Percentiles rank a stretch among this genome's conserved stretches.
Conservation (phyloP, 2,888 invertebrate genomes). For the Gari tellinella region DNA sequence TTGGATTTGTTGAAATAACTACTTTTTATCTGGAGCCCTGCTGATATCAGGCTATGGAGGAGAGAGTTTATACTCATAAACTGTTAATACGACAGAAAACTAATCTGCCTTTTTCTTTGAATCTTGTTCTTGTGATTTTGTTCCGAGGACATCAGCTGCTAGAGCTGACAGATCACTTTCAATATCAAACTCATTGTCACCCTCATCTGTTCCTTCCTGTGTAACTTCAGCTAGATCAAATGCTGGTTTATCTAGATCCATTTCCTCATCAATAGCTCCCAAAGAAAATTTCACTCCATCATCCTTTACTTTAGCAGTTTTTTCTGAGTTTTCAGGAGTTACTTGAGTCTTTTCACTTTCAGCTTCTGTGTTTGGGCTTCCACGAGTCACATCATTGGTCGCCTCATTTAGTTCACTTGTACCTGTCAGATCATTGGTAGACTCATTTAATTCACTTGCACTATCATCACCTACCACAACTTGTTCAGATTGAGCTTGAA, state of each 20-base stretch:
- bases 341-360: background rate
- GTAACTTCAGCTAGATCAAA: constrained; percentile 15
- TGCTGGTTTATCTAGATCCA: constrained; percentile 28
- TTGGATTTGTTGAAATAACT: no score
- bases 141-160: constrained; percentile 52
- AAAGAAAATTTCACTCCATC: constrained; percentile 23
- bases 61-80: no score
- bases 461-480: no score
- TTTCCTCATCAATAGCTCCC: constrained; percentile 37
- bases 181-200: constrained; percentile 35
- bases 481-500: no score
- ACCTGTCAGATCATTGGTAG: background rate
- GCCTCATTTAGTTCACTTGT: background rate
- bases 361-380: background rate
- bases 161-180: constrained; percentile 51
- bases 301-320: background rate
- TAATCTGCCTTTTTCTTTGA: no score
- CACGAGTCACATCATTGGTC: background rate
- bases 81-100: no score
- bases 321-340: background rate
- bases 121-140: constrained; percentile 10
- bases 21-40: no score
- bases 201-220: constrained; percentile 16
- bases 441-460: background rate
- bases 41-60: no score